Conservation (phyloP, 2,113 vertebrate genomes). For the Panurus biarmicus region DNA sequence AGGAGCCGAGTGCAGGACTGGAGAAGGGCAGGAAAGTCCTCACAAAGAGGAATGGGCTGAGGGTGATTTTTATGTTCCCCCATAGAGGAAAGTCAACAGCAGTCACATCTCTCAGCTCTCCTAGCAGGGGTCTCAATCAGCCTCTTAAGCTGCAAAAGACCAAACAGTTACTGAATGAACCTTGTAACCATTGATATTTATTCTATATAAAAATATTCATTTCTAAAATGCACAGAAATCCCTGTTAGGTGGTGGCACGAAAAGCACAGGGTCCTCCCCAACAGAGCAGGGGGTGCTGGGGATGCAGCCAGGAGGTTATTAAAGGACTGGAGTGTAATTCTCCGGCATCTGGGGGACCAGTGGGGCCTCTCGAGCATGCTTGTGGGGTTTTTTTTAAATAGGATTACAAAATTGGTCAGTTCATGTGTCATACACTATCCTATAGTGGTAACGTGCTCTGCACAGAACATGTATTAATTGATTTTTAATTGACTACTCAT, state of each 20-base stretch:
- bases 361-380: background rate
- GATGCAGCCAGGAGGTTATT: background rate
- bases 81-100: background rate
- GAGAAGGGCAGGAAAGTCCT: background rate
- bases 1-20: fast-evolving
- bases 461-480: background rate
- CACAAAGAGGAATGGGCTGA: background rate
- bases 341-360: background rate
- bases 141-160: background rate
- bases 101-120: background rate
- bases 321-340: background rate
- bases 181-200: fast-evolving
- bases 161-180: background rate
- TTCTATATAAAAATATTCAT: background rate
- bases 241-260: background rate
- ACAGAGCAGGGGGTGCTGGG: background rate
- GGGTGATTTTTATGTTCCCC: background rate
- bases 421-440: background rate
- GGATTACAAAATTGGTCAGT: background rate
- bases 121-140: background rate
- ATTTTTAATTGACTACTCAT: background rate
- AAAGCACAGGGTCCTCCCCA: background rate
- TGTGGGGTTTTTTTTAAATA: background rate
- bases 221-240: background rate
- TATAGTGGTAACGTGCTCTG: background rate